Evolutionary conservation across 2,888 invertebrate genomes (phyloP), one percentile per base, ranked within the genome.

Genomic region (Erebia aethiops): DNA sequence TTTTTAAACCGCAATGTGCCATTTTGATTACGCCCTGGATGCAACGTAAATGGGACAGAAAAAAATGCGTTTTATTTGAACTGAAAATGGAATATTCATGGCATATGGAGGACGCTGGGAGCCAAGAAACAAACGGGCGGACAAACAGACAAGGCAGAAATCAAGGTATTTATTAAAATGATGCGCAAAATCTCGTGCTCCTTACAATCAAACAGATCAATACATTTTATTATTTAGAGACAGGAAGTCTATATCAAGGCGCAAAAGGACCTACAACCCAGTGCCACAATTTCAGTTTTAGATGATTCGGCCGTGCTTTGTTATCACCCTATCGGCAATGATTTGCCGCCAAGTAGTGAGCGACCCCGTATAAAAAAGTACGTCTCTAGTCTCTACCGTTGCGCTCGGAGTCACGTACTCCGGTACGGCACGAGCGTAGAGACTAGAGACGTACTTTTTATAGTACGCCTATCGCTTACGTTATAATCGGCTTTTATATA

Each of bases 71-170:
- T 76, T 75, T 75, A 72, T 77, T 71, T 80, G 75, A 76, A 73
- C 74, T 81, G 82, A 92, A 84, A 77, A 93, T 93, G 93, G 93
- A 93, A 90, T 93, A 92, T 81, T 81, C 91, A 72, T 92, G 92
- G 93, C 90, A 91, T 77, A 89, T 92, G 83, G 92, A 91, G 81
- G 91, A 89, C 74, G 78, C 82, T 46, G 83, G 80, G 70, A 81
- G 79, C 70, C 87, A 87, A 79, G 90, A 88, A 71, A 81, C 81
- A 67, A 87, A 79, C 77, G 80, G 82, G 61, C 82, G 88, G 61
- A 78, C 80, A 60, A 76, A 77, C 46, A 82, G 86, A 74, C 86
- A 84, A 71, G 84, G 81, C 67, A 84, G 91, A 70, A 86, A 78
- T 74, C 91, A 90, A 89, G 92, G 92, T 92, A 80, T 13, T 8